A percentile compares a stretch with the other conserved stretches of the same genome.
These are phyloP conservation scores for Conger conger DNA, from an alignment of 2,113 vertebrate genomes.

Conservation along the genomic window DNA sequence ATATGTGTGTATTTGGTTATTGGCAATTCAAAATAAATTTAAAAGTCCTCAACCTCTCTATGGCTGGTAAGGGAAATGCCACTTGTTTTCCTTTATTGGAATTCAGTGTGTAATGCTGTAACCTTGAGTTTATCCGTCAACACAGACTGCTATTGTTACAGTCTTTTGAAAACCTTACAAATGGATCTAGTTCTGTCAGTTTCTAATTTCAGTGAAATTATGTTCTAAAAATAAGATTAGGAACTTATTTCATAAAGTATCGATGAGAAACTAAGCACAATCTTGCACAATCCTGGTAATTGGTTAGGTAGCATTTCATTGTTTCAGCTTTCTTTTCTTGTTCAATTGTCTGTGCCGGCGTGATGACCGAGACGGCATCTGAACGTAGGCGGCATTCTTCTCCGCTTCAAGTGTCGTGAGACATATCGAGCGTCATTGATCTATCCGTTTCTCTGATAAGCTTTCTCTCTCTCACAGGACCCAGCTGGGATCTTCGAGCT, in stretches of 20 bases:
- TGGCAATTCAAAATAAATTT: background rate
- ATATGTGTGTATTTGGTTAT: background rate
- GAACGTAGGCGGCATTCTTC: too few relatives aligned
- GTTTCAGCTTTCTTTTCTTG: background rate
- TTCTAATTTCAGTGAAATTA: background rate
- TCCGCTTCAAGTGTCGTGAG: too few relatives aligned
- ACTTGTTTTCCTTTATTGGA: background rate
- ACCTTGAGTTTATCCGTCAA: background rate
- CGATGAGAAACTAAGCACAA: too few relatives aligned
- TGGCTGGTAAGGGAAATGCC: background rate
- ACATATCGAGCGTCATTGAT: too few relatives aligned
- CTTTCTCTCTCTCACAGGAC: conserved; percentile 62
- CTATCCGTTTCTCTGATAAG: background rate
- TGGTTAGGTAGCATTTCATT: background rate
- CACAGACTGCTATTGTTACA: background rate
- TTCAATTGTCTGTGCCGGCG: conserved; percentile 2
- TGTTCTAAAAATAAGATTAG: background rate
- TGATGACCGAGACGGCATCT: too few relatives aligned
- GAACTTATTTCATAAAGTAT: background rate
- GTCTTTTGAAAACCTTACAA: background rate
- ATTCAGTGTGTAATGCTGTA: background rate
- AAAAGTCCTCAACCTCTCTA: background rate
- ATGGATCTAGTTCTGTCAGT: background rate
- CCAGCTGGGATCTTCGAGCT: conserved; percentile 90
- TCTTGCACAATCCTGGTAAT: too few relatives aligned